Conservation (phyloP, 2,888 invertebrate genomes). For the Microctonus aethiopoides region DNA sequence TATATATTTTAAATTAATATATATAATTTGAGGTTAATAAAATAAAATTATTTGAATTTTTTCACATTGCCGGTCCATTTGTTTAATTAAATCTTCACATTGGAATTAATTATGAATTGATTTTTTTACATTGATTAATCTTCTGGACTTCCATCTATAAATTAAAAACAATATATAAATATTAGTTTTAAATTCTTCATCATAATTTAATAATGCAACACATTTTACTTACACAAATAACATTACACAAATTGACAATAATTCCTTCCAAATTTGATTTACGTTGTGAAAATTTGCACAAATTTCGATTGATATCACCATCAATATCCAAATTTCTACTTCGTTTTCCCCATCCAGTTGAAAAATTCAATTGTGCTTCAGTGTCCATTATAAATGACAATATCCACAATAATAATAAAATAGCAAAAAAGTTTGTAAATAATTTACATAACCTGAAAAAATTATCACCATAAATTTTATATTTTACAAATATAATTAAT, state of each 20-base stretch:
- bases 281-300: conserved; percentile 28
- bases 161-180: not conserved
- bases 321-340: conserved; percentile 41
- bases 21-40: too few relatives aligned
- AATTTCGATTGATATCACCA: conserved; percentile 38
- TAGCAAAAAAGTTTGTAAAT: conserved; percentile 28
- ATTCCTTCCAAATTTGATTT: conserved; percentile 50
- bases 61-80: too few relatives aligned
- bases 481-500: not conserved
- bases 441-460: conserved; percentile 36
- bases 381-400: conserved; percentile 32
- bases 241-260: conserved; percentile 46
- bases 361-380: conserved; percentile 57
- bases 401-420: conserved; percentile 39
- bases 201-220: not conserved
- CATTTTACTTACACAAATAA: conserved; percentile 48
- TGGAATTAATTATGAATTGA: conserved; percentile 38
- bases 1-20: too few relatives aligned
- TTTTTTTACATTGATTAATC: conserved; percentile 50
- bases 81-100: too few relatives aligned
- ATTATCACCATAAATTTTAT: not conserved
- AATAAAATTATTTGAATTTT: too few relatives aligned
- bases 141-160: conserved; percentile 50
- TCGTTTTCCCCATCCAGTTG: conserved; percentile 61
- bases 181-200: not conserved